Conservation (phyloP, 1,140 invertebrate genomes). For the Agrilus planipennis region DNA sequence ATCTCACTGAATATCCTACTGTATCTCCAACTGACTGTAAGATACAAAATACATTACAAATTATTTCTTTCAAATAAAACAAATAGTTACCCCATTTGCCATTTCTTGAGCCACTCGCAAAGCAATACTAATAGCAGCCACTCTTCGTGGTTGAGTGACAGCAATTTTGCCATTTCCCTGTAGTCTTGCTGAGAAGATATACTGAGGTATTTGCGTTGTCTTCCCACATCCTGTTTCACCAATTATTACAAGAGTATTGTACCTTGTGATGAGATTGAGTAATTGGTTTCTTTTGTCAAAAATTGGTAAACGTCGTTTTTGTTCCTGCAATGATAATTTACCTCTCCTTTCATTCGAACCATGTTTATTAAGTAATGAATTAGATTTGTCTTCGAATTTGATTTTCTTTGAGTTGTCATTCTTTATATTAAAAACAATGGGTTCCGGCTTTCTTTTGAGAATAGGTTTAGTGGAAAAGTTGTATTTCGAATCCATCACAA, state of each 20-base stretch:
- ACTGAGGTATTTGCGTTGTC: conserved; percentile 83
- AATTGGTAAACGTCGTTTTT: conserved; percentile 39
- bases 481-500: conserved; percentile 24
- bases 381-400: conserved; percentile 11
- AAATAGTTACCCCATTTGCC: conserved; percentile 30
- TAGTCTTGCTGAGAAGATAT: conserved; percentile 48
- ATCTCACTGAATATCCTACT: conserved; percentile 86
- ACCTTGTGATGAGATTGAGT: conserved; percentile 40
- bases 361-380: conserved; percentile 9
- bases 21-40: conserved; percentile 46
- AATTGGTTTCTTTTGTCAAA: conserved; percentile 40
- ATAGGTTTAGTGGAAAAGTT: conserved; percentile 14
- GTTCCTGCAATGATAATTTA: conserved; percentile 35
- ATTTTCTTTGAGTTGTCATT: conserved; percentile 17
- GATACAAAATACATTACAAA: conserved; percentile 8
- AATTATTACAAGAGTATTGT: conserved; percentile 62
- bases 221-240: conserved; percentile 87
- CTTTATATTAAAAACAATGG: conserved; percentile 21
- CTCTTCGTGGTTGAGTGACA: conserved; percentile 80
- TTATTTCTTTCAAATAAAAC: not conserved
- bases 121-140: conserved; percentile 86
- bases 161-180: conserved; percentile 50
- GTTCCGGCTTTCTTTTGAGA: conserved; percentile 22
- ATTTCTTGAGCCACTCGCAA: conserved; percentile 74
- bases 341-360: conserved; percentile 19